Percentiles rank a stretch among this genome's conserved stretches.
Conservation (phyloP, 2,113 vertebrate genomes). For the Tamias sibiricus region DNA sequence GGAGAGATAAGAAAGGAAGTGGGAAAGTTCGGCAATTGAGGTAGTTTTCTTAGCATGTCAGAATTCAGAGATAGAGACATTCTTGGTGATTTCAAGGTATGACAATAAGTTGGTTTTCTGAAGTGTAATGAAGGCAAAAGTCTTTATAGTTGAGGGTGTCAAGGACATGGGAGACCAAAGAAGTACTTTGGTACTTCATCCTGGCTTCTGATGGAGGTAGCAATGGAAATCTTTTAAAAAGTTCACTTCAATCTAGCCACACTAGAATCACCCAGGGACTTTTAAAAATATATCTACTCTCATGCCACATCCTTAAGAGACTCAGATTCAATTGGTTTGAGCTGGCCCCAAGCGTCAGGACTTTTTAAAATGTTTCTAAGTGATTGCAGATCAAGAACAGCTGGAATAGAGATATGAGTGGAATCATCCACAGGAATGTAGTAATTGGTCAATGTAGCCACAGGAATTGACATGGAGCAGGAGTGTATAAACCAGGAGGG, state of each 20-base stretch:
- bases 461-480: background rate
- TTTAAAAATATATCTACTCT: background rate
- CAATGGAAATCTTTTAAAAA: background rate
- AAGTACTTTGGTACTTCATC: background rate
- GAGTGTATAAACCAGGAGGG: background rate
- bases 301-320: background rate
- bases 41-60: background rate
- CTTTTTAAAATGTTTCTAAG: conserved; percentile 32
- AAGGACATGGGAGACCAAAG: background rate
- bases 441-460: conserved; percentile 1
- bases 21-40: background rate
- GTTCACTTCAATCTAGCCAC: background rate
- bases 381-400: conserved; percentile 1
- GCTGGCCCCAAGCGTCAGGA: background rate
- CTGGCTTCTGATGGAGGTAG: background rate
- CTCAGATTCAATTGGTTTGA: background rate
- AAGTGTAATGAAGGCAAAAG: conserved; percentile 17
- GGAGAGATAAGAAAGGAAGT: background rate
- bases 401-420: background rate
- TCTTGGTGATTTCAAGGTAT: background rate
- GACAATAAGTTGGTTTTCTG: conserved; percentile 3
- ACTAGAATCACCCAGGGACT: background rate
- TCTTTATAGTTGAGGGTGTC: background rate
- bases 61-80: background rate
- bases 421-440: background rate